These are phyloP conservation scores for Chymomyza costata DNA, from an alignment of 1,140 invertebrate genomes.

Conservation along the genomic window DNA sequence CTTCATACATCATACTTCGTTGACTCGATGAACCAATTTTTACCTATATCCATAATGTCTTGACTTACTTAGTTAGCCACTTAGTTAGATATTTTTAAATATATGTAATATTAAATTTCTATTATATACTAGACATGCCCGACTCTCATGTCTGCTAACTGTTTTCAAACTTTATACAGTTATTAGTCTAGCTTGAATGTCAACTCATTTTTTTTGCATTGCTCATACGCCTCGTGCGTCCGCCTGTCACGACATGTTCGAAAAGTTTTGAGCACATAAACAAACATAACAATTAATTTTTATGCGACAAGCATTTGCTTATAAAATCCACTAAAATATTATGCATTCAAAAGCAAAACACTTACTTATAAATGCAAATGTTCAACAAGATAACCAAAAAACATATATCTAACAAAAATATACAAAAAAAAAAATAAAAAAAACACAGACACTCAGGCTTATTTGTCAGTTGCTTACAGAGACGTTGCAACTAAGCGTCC, in stretches of 20 bases:
- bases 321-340: constrained; percentile 68
- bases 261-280: constrained; percentile 60
- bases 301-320: constrained; percentile 70
- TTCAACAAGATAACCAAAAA: constrained; percentile 16
- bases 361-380: not conserved
- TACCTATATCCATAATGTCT: too few species aligned
- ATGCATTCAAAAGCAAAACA: constrained; percentile 13
- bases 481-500: too few species aligned
- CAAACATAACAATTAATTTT: constrained; percentile 73
- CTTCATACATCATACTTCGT: too few species aligned
- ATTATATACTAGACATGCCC: too few species aligned
- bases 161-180: too few species aligned
- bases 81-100: too few species aligned
- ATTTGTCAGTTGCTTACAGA: constrained; percentile 1
- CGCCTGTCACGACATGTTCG: constrained; percentile 43
- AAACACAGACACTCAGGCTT: constrained; percentile 3
- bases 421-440: constrained; percentile 1
- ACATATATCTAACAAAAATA: constrained; percentile 5
- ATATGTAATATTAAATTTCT: too few species aligned
- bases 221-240: constrained; percentile 31
- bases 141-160: too few species aligned
- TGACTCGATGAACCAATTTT: too few species aligned
- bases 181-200: too few species aligned
- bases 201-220: constrained; percentile 11
- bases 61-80: too few species aligned